Conservation (phyloP, 2,797 vertebrate genomes). For the Crypturellus tataupa region DNA sequence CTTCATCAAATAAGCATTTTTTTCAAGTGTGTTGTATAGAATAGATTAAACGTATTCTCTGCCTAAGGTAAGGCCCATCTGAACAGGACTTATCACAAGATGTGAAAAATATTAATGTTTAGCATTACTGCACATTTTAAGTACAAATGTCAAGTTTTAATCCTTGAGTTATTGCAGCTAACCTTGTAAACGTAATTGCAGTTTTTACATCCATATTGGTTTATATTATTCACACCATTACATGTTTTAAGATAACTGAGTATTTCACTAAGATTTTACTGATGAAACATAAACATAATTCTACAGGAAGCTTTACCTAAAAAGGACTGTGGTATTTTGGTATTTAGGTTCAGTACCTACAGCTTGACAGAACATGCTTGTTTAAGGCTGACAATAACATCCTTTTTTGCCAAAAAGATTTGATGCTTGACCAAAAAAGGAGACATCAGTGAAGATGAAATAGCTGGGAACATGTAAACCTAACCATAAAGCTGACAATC, state of each 20-base stretch:
- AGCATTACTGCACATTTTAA: neutral
- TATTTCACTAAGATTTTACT: neutral
- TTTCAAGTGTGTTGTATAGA: neutral
- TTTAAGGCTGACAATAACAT: neutral
- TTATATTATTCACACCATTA: neutral
- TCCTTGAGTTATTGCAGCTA: neutral
- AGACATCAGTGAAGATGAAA: neutral
- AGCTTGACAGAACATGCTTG: neutral
- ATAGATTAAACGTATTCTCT: neutral
- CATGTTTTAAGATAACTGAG: accelerated
- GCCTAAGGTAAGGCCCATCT: neutral
- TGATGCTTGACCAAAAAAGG: neutral
- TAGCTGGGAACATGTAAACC: neutral
- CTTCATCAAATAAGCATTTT: neutral
- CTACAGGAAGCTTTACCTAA: neutral
- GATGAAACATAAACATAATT: neutral
- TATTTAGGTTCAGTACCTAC: neutral
- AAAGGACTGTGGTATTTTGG: neutral
- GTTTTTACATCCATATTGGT: neutral
- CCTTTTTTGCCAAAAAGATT: neutral
- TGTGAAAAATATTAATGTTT: neutral
- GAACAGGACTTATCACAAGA: neutral
- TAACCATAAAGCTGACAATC: neutral
- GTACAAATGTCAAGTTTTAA: neutral
- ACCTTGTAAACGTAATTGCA: neutral